Percentiles rank a stretch among this genome's conserved stretches.
Evolutionary conservation across 2,888 invertebrate species (phyloP).

Genomic region (Drosophila gaucha): DNA sequence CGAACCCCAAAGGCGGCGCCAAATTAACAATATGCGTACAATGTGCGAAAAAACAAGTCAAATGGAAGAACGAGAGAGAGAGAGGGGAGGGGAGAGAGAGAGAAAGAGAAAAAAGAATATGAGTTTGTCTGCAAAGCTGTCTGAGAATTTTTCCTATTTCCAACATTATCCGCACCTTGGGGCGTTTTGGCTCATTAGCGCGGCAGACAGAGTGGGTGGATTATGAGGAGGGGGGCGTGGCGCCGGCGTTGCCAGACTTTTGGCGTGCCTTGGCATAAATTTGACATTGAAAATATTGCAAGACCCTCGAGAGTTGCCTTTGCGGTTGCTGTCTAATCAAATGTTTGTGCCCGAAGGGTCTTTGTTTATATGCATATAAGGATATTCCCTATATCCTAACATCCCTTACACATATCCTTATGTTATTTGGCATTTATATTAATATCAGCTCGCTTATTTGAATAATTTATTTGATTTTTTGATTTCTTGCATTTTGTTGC

Average conservation of each 20-base stretch:
- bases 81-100: neutral
- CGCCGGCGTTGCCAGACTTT: slow-evolving; percentile 59
- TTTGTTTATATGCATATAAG: slow-evolving; percentile 19
- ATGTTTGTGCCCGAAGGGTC: slow-evolving; percentile 38
- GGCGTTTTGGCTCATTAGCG: slow-evolving; percentile 82
- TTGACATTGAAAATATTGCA: slow-evolving; percentile 74
- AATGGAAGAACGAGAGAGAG: neutral
- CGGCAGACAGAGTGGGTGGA: slow-evolving; percentile 12
- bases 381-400: neutral
- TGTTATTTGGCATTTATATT: slow-evolving; percentile 50
- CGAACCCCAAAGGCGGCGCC: slow-evolving; percentile 58
- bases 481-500: slow-evolving; percentile 69
- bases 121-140: slow-evolving; percentile 54
- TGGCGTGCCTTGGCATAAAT: slow-evolving; percentile 79
- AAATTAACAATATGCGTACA: slow-evolving; percentile 76
- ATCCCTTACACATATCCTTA: slow-evolving; percentile 24
- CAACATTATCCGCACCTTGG: slow-evolving; percentile 69
- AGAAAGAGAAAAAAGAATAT: slow-evolving; percentile 5
- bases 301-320: slow-evolving; percentile 30
- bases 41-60: slow-evolving; percentile 64
- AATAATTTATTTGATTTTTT: slow-evolving; percentile 82
- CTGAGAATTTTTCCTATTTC: slow-evolving; percentile 54
- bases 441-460: slow-evolving; percentile 62
- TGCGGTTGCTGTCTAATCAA: slow-evolving; percentile 43
- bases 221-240: slow-evolving; percentile 12